Evolutionary conservation across 2,797 vertebrate genomes (phyloP).

Genomic region (Gymnothorax reevesii): DNA sequence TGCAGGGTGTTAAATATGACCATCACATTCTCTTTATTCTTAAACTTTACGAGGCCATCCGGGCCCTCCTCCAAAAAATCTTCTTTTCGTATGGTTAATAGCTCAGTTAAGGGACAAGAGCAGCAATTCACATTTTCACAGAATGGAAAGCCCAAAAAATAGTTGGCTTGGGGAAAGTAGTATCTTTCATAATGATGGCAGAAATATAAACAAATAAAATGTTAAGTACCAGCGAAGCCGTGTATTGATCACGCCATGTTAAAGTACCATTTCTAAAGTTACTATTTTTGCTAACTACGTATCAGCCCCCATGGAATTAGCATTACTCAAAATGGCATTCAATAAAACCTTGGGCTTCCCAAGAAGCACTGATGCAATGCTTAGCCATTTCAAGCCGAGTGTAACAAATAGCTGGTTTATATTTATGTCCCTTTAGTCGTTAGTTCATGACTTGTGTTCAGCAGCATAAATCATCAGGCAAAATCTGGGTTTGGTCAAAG

Average conservation of each 20-base stretch:
- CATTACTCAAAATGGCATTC: background rate
- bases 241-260: background rate
- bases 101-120: slow-evolving; percentile 13
- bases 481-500: slow-evolving; percentile 23
- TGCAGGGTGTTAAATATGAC: background rate
- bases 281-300: background rate
- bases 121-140: background rate
- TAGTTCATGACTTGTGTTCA: background rate
- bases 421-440: background rate
- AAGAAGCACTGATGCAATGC: background rate
- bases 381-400: background rate
- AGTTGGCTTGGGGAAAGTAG: background rate
- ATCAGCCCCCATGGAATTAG: background rate
- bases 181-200: background rate
- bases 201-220: background rate
- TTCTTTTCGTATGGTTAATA: background rate
- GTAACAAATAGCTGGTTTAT: background rate
- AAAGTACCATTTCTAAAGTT: background rate
- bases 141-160: background rate
- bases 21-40: background rate
- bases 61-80: background rate
- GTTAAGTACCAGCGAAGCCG: background rate
- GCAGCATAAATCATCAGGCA: background rate
- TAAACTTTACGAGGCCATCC: background rate
- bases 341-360: background rate